Base-by-base conservation (phyloP, 1,140 invertebrate species). In the Ylistrum balloti region DNA sequence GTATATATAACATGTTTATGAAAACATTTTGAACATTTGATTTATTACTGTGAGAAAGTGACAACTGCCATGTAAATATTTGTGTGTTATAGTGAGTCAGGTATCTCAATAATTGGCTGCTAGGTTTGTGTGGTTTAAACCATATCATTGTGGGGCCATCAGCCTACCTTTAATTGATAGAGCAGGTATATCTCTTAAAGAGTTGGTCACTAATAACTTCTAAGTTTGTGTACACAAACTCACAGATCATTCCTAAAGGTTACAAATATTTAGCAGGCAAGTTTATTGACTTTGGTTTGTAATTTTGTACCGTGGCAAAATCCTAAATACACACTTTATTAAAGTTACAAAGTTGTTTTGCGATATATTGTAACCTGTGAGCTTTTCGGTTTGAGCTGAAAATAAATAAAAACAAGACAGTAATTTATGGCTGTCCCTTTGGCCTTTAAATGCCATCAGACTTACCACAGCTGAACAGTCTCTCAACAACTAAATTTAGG, bases 271-370 rank as follows among this genome's bases (percentile, higher is more conserved):
- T 74, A 0, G 9, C n/a, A 5, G 20, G 41, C 41, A 1, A 74
- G 56, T 74, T 28, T 74, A 74, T 74, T 74, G n/a, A 74, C 56
- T 74, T 74, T 74, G 56, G 22, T 28, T 74, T n/a, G 56, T 74
- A n/a, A 74, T 28, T 45, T 74, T 74, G 56, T 74, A 74, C 5
- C 5, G 56, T 1, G 20, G 41, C 1, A 17, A 13, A 45, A 74
- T 28, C n/a, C 17, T 28, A 74, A 74, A n/a, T n/a, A 74, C 56
- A 74, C 56, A 74, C n/a, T 74, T 28, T 74, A 74, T 28, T n/a
- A 28, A n/a, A 74, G 56, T 74, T 74, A 74, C 7, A 28, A 48
- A 22, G 45, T 48, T 48, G 11, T 48, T 20, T 48, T 22, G 20
- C 45, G 3, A 17, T 17, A 17, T 17, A 48, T 20, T 20, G 45